A percentile compares a stretch with the other conserved stretches of the same genome.
Conservation (phyloP, 2,888 invertebrate genomes). For the Euspilapteryx auroguttella region DNA sequence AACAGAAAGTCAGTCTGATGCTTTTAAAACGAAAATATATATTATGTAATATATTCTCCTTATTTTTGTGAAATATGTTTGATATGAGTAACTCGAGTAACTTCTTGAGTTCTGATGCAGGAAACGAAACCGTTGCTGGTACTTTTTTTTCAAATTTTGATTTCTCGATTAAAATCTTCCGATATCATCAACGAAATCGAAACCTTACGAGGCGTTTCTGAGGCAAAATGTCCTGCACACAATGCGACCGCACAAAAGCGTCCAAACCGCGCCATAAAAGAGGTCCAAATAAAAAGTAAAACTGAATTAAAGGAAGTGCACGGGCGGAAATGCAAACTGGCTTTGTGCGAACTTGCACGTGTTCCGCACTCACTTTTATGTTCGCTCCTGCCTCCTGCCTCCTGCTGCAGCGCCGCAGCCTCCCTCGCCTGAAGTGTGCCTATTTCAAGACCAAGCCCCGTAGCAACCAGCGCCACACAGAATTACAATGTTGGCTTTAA, state of each 20-base stretch:
- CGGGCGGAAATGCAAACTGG: conserved; percentile 58
- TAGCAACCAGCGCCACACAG: too few relatives aligned
- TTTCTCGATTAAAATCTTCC: conserved; percentile 36
- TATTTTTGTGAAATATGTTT: too few relatives aligned
- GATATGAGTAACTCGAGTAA: too few relatives aligned
- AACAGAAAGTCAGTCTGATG: conserved; percentile 8
- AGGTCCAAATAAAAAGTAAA: conserved; percentile 49
- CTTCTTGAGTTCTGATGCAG: too few relatives aligned
- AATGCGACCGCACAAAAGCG: conserved; percentile 38
- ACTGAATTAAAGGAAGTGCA: conserved; percentile 56
- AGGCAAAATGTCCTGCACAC: conserved; percentile 43
- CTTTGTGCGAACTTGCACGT: conserved; percentile 58
- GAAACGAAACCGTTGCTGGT: too few relatives aligned
- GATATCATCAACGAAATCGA: conserved; percentile 60
- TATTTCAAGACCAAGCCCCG: conserved; percentile 23
- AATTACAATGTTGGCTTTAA: too few relatives aligned
- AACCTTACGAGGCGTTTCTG: conserved; percentile 49
- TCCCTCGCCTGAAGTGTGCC: conserved; percentile 19
- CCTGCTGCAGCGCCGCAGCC: conserved; percentile 28
- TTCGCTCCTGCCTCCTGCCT: conserved; percentile 33
- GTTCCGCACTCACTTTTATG: conserved; percentile 48
- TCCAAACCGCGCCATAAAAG: conserved; percentile 46
- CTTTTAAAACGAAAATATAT: background rate
- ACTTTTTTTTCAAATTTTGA: too few relatives aligned
- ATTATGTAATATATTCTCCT: conserved; percentile 11